Evolutionary conservation across 2,888 invertebrate genomes (phyloP), one percentile per base, ranked within the genome.

Genomic region (Dione vanillae): DNA sequence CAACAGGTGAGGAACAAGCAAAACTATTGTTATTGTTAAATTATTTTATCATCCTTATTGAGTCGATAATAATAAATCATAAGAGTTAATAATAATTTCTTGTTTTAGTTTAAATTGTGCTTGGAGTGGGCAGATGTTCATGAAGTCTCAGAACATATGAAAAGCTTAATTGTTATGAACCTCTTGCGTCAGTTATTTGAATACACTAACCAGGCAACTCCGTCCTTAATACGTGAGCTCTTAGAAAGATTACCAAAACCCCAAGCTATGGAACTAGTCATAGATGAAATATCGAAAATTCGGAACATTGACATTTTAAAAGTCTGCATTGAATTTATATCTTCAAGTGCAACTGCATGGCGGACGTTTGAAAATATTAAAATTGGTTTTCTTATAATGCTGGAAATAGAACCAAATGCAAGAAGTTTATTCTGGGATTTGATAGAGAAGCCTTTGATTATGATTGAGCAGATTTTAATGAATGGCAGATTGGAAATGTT

Each of bases 401-500:
- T 94, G 0, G 94, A 94, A 78, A 92, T 97, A 67, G 94, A 94
- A 8, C 68, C 80, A 0, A 90, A 88, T 56, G 94, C 96, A 81
- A 94, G 95, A 67, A 86, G 91, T 19, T 88, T 94, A 47, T 94
- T 96, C 72, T 95, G 96, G 93, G 94, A 95, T 75, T 83, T 97
- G 27, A 93, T 96, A 20, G 94, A 94, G 59, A 94, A 94, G 75
- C 98, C 98, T 0, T 83, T 97, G 51, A 87, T 96, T 5, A 96
- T 98, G 80, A 91, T 98, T 10, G 98, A 98, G 82, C 97, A 97
- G 83, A 94, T 97, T 66, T 85, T 98, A 12, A 98, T 98, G 97
- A 98, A 98, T 82, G 96, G 95, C 0, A 96, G 96, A 82, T 91
- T 97, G 65, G 96, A 97, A 77, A 90, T 94, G 65, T 87, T 97